These are phyloP conservation scores for Glyptemys insculpta DNA, from an alignment of 2,797 vertebrate genomes.

Conservation along the genomic window DNA sequence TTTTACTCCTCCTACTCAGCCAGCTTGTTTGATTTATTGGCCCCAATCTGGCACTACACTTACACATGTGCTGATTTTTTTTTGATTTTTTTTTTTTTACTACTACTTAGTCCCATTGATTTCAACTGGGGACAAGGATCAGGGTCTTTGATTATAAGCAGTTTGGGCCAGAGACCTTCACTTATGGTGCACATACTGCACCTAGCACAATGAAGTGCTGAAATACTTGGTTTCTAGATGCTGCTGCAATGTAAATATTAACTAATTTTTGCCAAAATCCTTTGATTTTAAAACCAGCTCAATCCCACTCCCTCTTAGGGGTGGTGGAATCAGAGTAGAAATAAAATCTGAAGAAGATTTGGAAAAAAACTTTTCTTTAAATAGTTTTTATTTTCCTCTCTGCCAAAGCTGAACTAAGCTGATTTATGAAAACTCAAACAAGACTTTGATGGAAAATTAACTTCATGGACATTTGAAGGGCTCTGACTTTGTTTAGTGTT, in stretches of 20 bases:
- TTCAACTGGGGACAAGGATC: too few species aligned
- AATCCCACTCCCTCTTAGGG: neutral
- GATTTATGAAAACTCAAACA: neutral
- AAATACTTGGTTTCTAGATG: neutral
- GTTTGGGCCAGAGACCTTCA: neutral
- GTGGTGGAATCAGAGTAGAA: neutral
- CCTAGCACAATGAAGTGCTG: neutral
- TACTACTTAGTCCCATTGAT: neutral
- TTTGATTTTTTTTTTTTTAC: too few species aligned
- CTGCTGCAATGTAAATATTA: neutral
- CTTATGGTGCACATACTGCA: neutral
- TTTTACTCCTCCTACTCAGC: neutral
- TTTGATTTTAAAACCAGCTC: rapidly evolving
- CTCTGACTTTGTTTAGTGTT: constrained; percentile 68
- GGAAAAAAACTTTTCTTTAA: neutral
- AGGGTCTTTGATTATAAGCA: neutral
- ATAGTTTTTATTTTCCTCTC: constrained; percentile 39
- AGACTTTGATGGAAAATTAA: constrained; percentile 63
- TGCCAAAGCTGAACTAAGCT: constrained; percentile 30
- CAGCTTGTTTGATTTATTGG: neutral
- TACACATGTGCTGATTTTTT: neutral
- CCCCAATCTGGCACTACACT: neutral
- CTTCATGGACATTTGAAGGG: constrained; percentile 61
- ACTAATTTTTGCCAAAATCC: neutral
- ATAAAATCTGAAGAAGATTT: neutral